These are phyloP conservation scores for Eretmocerus hayati DNA, from an alignment of 2,888 invertebrate species.

Conservation along the genomic window DNA sequence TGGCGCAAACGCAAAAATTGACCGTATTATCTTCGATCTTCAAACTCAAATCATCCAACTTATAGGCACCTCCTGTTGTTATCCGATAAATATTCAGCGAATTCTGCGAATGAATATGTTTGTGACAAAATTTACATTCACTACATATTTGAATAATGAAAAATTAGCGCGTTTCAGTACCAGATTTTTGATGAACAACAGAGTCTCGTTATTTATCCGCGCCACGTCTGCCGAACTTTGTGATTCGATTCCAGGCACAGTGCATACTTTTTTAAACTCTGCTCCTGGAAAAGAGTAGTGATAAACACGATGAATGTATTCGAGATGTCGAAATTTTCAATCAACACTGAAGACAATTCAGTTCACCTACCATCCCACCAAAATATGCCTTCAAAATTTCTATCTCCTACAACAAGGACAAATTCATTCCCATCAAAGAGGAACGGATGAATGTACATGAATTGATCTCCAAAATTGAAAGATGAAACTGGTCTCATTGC, in stretches of 20 bases:
- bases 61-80: slow-evolving; percentile 14
- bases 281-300: slow-evolving; percentile 29
- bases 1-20: slow-evolving; percentile 26
- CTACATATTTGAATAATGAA: not conserved
- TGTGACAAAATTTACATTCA: not conserved
- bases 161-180: slow-evolving; percentile 17
- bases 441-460: slow-evolving; percentile 4
- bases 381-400: slow-evolving; percentile 1
- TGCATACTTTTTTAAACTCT: slow-evolving; percentile 31
- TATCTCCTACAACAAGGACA: slow-evolving; percentile 1
- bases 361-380: slow-evolving; percentile 11
- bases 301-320: no score
- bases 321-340: no score
- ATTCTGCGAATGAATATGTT: slow-evolving; percentile 27
- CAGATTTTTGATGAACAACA: slow-evolving; percentile 27
- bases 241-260: slow-evolving; percentile 25
- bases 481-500: not conserved
- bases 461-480: not conserved
- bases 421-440: not conserved
- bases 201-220: slow-evolving; percentile 27
- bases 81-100: slow-evolving; percentile 29
- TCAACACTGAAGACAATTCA: no score
- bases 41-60: slow-evolving; percentile 19
- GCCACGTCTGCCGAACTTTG: slow-evolving; percentile 23
- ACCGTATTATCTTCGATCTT: slow-evolving; percentile 21